These are phyloP conservation scores for Pachycephus smyrnensis DNA, from an alignment of 2,888 invertebrate genomes.

Conservation along the genomic window DNA sequence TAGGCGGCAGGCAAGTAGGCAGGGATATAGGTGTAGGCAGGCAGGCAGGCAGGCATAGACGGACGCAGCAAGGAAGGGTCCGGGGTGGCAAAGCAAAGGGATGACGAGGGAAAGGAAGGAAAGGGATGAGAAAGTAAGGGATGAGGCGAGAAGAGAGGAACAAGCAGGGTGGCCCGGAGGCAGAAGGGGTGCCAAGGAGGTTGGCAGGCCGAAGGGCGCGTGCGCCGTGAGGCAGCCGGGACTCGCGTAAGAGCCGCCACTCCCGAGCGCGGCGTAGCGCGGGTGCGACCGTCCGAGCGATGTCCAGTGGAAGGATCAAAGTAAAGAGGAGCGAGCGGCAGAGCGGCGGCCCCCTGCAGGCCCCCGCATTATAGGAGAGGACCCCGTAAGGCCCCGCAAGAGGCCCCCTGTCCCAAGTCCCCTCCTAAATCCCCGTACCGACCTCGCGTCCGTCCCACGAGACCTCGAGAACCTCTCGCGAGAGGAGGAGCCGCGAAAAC, in stretches of 20 bases:
- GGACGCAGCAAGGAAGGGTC: constrained; percentile 5
- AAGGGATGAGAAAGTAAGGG: constrained; percentile 14
- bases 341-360: constrained; percentile 71
- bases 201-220: constrained; percentile 51
- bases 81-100: constrained; percentile 12
- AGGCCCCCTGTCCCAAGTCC: constrained; percentile 26
- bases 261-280: constrained; percentile 67
- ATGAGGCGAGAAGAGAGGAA: constrained; percentile 18
- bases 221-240: constrained; percentile 64
- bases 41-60: constrained; percentile 16
- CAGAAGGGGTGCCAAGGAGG: constrained; percentile 14
- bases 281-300: constrained; percentile 67
- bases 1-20: not conserved
- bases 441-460: not conserved
- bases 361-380: constrained; percentile 68
- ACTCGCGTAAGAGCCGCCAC: constrained; percentile 67
- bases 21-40: constrained; percentile 8
- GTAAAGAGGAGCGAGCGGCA: constrained; percentile 71
- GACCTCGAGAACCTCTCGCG: not conserved
- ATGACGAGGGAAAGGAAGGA: constrained; percentile 10
- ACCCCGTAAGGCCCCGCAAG: constrained; percentile 40
- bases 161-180: constrained; percentile 13
- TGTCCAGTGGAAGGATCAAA: constrained; percentile 68
- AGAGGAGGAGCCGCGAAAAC: constrained; percentile 30
- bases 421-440: constrained; percentile 18